Evolutionary conservation across 2,888 invertebrate genomes (phyloP).

Genomic region (Stomorhina lunata): DNA sequence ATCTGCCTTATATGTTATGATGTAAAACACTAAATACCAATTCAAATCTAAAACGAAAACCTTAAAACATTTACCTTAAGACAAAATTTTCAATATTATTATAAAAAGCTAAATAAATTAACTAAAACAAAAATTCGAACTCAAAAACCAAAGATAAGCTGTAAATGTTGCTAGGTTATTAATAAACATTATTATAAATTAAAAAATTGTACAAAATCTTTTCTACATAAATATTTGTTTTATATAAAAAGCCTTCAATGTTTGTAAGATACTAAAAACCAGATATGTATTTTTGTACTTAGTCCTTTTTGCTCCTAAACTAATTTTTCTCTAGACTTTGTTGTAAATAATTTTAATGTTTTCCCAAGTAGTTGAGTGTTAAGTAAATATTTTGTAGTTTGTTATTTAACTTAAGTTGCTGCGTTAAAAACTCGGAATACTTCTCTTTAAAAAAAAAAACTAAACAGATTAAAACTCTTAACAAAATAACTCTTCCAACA

Average conservation of each 20-base stretch:
- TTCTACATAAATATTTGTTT: constrained; percentile 24
- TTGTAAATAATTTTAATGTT: constrained; percentile 48
- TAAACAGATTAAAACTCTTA: constrained; percentile 31
- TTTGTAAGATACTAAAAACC: constrained; percentile 12
- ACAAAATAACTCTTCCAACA: constrained; percentile 33
- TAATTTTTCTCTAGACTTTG: constrained; percentile 31
- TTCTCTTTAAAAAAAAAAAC: constrained; percentile 38
- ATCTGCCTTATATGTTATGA: constrained; percentile 15
- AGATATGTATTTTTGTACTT: constrained; percentile 10
- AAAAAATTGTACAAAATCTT: constrained; percentile 26
- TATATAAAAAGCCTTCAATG: constrained; percentile 41
- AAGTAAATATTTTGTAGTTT: constrained; percentile 32
- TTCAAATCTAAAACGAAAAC: neutral
- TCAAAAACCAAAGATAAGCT: neutral
- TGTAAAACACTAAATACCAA: neutral
- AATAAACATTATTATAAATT: neutral
- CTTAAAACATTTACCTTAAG: constrained; percentile 42
- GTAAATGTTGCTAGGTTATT: constrained; percentile 49
- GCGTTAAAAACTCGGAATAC: constrained; percentile 35
- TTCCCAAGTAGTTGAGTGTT: constrained; percentile 47
- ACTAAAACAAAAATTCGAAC: neutral
- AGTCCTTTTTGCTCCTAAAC: constrained; percentile 24
- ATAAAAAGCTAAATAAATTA: neutral
- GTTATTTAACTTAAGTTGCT: constrained; percentile 50
- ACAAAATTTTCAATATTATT: constrained; percentile 3